A percentile compares a stretch with the other conserved stretches of the same genome.
Evolutionary conservation across 2,797 vertebrate genomes (phyloP).

Genomic region (Coreius guichenoti): DNA sequence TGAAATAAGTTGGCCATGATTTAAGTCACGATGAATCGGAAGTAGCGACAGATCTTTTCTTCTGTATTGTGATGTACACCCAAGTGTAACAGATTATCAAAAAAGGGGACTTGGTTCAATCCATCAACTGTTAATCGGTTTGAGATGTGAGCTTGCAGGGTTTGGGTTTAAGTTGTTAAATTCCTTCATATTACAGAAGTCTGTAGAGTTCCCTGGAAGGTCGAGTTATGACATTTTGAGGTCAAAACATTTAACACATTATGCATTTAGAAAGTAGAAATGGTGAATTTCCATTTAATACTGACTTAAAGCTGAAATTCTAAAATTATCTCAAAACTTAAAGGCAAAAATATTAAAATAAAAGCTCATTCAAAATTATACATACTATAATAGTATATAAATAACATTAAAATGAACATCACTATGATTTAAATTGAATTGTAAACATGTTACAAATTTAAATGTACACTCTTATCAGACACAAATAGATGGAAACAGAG

Average conservation of each 20-base stretch:
- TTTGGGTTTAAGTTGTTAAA: background rate
- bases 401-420: no score
- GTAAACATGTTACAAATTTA: no score
- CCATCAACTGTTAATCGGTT: no score
- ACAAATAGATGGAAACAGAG: constrained; percentile 41
- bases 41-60: background rate
- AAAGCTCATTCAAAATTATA: no score
- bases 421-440: no score
- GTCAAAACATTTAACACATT: background rate
- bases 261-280: no score
- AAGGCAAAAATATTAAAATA: no score
- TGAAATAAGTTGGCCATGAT: background rate
- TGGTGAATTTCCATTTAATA: no score
- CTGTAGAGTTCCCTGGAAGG: background rate
- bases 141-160: background rate
- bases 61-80: background rate
- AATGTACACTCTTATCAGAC: constrained; percentile 37
- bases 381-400: no score
- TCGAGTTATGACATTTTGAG: background rate
- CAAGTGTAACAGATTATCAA: background rate
- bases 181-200: background rate
- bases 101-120: no score
- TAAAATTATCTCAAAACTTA: no score
- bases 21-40: background rate
- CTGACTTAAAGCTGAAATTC: no score